Percentiles rank a stretch among this genome's conserved stretches.
These are phyloP conservation scores for Mactromeris polynyma DNA, from an alignment of 2,888 invertebrate genomes.

Conservation along the genomic window DNA sequence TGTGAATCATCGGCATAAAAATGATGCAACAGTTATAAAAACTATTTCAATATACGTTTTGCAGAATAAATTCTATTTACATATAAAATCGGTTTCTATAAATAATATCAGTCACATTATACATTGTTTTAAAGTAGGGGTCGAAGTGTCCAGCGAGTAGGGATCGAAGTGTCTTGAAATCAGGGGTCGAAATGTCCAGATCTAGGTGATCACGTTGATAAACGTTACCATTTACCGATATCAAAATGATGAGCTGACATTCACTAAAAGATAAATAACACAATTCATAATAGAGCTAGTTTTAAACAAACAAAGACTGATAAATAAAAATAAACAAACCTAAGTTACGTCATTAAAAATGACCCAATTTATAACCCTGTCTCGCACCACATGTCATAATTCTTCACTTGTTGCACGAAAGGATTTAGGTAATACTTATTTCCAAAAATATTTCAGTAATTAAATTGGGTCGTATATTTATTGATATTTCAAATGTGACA, in stretches of 20 bases:
- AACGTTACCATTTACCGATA: neutral
- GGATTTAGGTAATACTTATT: neutral
- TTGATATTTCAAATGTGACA: neutral
- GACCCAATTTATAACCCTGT: neutral
- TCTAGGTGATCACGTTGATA: too few relatives aligned
- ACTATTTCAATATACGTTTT: too few relatives aligned
- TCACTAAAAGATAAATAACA: neutral
- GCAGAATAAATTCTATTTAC: too few relatives aligned
- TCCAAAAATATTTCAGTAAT: neutral
- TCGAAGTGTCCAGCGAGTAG: too few relatives aligned
- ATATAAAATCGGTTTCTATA: too few relatives aligned
- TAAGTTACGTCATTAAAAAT: neutral
- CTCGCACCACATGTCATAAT: neutral
- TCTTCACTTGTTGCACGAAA: constrained; percentile 4
- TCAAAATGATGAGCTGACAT: neutral
- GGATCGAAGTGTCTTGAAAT: too few relatives aligned
- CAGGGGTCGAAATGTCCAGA: too few relatives aligned
- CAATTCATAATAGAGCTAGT: too few relatives aligned
- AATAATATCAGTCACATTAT: too few relatives aligned
- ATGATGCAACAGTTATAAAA: too few relatives aligned
- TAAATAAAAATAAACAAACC: neutral
- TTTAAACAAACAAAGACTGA: neutral
- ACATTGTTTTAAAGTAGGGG: too few relatives aligned
- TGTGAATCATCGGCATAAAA: too few relatives aligned
- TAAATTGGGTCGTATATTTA: neutral